Conservation (phyloP, 2,113 vertebrate genomes). For the Rhadina sibilatrix region DNA sequence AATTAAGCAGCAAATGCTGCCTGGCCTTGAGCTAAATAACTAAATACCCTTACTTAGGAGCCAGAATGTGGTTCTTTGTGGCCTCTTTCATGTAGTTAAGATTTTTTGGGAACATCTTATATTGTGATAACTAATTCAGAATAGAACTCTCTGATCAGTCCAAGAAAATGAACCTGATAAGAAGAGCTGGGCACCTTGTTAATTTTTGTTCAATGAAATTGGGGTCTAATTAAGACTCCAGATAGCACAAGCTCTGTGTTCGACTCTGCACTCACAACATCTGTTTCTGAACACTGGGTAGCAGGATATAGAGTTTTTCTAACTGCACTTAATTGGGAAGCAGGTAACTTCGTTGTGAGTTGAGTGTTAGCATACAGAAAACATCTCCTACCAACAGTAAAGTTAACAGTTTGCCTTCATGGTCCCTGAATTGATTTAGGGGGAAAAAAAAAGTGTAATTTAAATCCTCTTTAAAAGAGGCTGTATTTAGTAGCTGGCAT, state of each 20-base stretch:
- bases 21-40: background rate
- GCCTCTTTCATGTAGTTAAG: background rate
- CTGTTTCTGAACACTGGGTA: background rate
- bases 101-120: background rate
- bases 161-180: background rate
- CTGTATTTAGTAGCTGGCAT: background rate
- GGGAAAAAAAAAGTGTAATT: background rate
- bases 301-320: background rate
- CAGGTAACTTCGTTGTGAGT: background rate
- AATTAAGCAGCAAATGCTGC: background rate
- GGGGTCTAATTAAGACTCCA: background rate
- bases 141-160: background rate
- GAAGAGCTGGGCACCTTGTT: background rate
- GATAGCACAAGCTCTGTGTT: background rate
- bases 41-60: background rate
- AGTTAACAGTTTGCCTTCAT: background rate
- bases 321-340: background rate
- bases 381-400: background rate
- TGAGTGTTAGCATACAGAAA: background rate
- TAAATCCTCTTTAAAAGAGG: background rate
- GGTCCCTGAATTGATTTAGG: background rate
- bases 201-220: background rate
- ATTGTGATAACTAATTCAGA: background rate
- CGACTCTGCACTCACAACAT: background rate
- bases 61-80: background rate